Evolutionary conservation across 23 tunicate species (phyloP), one percentile per base, ranked within the genome.

Genomic region (Phallusia fumigata): DNA sequence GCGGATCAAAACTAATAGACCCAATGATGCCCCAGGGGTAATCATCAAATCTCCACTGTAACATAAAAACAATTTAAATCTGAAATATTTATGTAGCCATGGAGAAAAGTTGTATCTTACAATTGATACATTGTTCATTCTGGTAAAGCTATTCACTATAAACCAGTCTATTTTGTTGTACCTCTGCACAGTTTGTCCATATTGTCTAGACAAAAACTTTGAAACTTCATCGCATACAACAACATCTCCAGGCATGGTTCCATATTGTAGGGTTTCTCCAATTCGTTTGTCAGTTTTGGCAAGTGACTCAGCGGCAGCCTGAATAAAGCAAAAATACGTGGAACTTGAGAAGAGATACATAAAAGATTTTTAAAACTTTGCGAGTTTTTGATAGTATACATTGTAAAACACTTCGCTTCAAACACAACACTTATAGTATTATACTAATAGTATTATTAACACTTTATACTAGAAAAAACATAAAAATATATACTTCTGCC

Each of bases 231-330:
- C 76, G 11, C 65, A 44, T n/a, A 82, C 65, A 30, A 24, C 73
- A 11, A 74, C 30, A 26, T 52, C 86, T 22, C 91, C 91, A 73
- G 82, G 31, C n/a, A 78, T 50, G 40, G 75, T 73, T 10, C 91
- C 91, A 92, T 92, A 92, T 69, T 92, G 97, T 5, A 92, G 64
- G 13, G 86, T 65, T 76, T 92, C 90, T 52, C 87, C 97, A 87
- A 77, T 76, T 64, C 89, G 35, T 51, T 51, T 15, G 64, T 82
- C 74, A 18, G 51, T 33, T 75, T 22, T 18, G 6, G 50, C 26
- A 30, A 86, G 30, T 18, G 28, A 35, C 73, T 79, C 44, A 19
- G 82, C 22, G 6, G 82, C 82, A 44, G 45, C 82, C 65, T 78
- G 45, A 12, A 24, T 15, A 13, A 72, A n/a, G n/a, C n/a, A n/a